Evolutionary conservation across 2,797 vertebrate species (phyloP), one percentile per base, ranked within the genome.

Genomic region (Mionectes olivaceus): DNA sequence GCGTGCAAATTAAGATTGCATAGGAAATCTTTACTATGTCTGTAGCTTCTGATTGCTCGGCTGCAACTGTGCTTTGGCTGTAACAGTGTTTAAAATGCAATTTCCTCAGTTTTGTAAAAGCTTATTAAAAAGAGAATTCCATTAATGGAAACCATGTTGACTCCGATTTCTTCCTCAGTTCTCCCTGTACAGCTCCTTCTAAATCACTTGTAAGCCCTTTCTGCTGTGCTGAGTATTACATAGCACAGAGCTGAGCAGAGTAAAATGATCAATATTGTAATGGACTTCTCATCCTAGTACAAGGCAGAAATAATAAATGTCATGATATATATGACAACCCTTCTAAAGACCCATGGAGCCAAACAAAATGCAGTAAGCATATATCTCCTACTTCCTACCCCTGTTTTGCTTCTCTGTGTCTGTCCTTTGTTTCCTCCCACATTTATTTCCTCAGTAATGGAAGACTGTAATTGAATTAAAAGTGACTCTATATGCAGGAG

Each of bases 391-490:
- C 74, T 90, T 94, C 83, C 73, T 90, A 91, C 55, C 46, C 91
- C 22, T 68, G 67, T 44, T 95, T 83, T 84, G 85, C 88, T 82
- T 91, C 79, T 78, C 85, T 79, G 50, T 65, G 90, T 49, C 76
- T 61, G 61, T 94, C 69, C 85, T 91, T 94, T 88, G 80, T 94
- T 96, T 96, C 91, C 93, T 95, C 63, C 82, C 77, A 91, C 85
- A 94, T 95, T 95, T 94, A 94, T 96, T 95, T 95, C 85, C 93
- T 59, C 49, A 3, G 10, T 86, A 96, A 95, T 86, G 91, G 94
- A 93, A 76, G 83, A 24, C 12, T 73, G n/a, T 88, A 95, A 95
- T 52, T 87, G 79, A 93, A 93, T 94, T 91, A 86, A 95, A 91
- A 88, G 87, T 6, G 55, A 86, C 87, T 91, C 64, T 43, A 57